Evolutionary conservation across 2,797 vertebrate species (phyloP), one percentile per base, ranked within the genome.

Genomic region (Acridotheres tristis): DNA sequence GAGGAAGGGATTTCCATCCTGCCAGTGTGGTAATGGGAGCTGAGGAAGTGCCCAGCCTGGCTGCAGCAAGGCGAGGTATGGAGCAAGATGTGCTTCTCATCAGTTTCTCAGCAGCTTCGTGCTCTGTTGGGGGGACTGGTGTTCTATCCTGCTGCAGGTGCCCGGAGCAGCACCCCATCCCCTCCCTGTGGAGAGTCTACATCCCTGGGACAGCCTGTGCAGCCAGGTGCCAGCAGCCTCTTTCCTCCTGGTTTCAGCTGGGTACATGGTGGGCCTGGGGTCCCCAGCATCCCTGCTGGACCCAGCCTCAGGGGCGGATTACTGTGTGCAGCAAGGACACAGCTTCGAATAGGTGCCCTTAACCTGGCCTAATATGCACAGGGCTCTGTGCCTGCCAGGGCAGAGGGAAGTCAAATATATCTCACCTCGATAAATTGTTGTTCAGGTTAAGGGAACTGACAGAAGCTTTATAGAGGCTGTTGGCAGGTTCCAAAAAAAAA

Each of bases 181-280:
- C 15, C 16, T 57, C 34, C 17, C 34, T 14, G 20, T 1, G 3
- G 50, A 54, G 42, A 82, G 21, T 34, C 45, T 62, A 25, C 36
- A 7, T 2, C 0, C 1, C 0, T 27, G 57, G 73, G 40, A 74
- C 53, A 86, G 45, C 40, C 40, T 66, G 59, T 3, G 2, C 62
- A 53, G 34, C 77, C 3, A 5, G 26, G 13, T 34, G 62, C 63
- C 1, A 0, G 14, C 79, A 54, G 30, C 26, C 17, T 57, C 63
- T 54, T 54, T 68, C 40, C 43, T 66, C 9, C 59, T 30, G 30
- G n/a, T 54, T 2, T 5, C 55, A 89, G 43, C 30, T 0, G 0
- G 43, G 29, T 55, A 51, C 1, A 0, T 22, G 51, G 30, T 2
- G 3, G 32, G 57, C 38, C 32, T 1, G 1, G 42, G 10, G 38